phyloP scores from a whole-genome alignment of 2,113 vertebrate genomes.

The Martes martes region DNA sequence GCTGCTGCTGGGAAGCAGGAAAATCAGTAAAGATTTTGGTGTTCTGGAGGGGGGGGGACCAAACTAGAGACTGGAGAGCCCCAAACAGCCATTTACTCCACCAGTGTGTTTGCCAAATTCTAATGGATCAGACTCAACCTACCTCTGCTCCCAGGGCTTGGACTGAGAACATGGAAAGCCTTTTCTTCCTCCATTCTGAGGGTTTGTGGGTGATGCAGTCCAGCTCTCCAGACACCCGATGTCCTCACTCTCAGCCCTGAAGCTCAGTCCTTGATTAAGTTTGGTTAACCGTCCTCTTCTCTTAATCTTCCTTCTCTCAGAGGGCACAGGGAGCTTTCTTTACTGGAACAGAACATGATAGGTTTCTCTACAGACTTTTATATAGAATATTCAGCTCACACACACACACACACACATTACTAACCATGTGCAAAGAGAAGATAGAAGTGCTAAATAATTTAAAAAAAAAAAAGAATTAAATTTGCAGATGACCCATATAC shows the following conservation, averaged over 20 bases:
- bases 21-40: neutral
- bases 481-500: neutral
- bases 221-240: too few relatives aligned
- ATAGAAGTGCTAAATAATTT: neutral
- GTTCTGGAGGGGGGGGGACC: neutral
- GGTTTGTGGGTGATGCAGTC: neutral
- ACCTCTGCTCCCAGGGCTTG: neutral
- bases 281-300: neutral
- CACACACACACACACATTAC: neutral
- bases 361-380: neutral
- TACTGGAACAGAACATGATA: neutral
- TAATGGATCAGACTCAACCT: neutral
- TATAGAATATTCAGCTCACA: neutral
- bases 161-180: neutral
- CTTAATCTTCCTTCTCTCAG: neutral
- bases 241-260: neutral
- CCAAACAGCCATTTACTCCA: neutral
- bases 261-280: too few relatives aligned
- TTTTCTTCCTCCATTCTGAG: neutral
- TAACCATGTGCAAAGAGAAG: neutral
- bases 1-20: neutral
- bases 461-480: neutral
- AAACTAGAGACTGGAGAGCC: neutral
- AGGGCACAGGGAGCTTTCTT: neutral
- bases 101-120: neutral